Conservation (phyloP, 2,113 vertebrate species). For the Takifugu flavidus region DNA sequence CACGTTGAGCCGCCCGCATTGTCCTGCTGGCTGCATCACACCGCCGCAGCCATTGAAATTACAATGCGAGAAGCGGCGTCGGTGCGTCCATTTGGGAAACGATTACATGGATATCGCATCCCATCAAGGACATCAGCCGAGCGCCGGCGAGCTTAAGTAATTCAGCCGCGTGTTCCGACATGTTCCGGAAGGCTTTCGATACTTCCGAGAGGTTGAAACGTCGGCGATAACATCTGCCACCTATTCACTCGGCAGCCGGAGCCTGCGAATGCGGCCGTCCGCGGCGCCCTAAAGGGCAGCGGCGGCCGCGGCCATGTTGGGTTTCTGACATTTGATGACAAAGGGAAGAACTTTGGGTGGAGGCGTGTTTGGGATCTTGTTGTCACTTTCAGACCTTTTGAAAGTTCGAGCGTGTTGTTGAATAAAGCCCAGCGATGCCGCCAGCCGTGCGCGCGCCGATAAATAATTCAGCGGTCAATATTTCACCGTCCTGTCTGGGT, state of each 20-base stretch:
- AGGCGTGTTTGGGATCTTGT: not conserved
- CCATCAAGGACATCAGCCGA: slow-evolving; percentile 55
- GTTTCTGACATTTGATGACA: slow-evolving; percentile 47
- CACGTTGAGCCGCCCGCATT: slow-evolving; percentile 24
- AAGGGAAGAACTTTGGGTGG: slow-evolving; percentile 5
- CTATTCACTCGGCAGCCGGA: slow-evolving; percentile 46
- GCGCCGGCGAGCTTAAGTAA: slow-evolving; percentile 44
- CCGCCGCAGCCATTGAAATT: slow-evolving; percentile 47
- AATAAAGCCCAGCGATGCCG: not conserved
- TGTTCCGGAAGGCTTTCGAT: slow-evolving; percentile 57
- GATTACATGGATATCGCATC: slow-evolving; percentile 62
- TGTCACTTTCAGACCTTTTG: slow-evolving; percentile 11
- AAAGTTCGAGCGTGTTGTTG: slow-evolving; percentile 1
- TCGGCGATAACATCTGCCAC: slow-evolving; percentile 62
- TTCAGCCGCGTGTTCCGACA: slow-evolving; percentile 53
- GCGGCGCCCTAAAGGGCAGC: slow-evolving; percentile 53
- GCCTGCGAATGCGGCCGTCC: slow-evolving; percentile 17
- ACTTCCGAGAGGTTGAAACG: slow-evolving; percentile 61
- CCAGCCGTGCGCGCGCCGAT: too few relatives aligned
- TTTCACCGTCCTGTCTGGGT: too few relatives aligned
- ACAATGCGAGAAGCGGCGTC: slow-evolving; percentile 36
- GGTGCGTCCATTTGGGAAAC: slow-evolving; percentile 33
- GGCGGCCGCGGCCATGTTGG: slow-evolving; percentile 30
- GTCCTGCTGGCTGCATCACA: slow-evolving; percentile 34
- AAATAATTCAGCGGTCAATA: too few relatives aligned